phyloP scores from a whole-genome alignment of 2,888 invertebrate species.

The Nephrocerus scutellatus region DNA sequence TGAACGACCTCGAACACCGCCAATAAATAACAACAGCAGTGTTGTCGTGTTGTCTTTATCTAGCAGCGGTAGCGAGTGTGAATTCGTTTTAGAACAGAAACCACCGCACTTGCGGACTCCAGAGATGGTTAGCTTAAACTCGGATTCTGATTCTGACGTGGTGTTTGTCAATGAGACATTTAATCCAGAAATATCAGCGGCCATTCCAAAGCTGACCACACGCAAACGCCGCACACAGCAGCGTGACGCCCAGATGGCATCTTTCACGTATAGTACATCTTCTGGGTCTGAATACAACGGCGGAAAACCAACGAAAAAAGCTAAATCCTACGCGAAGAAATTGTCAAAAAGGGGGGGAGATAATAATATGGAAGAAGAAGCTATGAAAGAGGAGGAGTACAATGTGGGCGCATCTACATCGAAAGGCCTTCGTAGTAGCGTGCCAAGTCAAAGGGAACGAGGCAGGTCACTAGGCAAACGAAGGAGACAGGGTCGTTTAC shows the following conservation, averaged over 20 bases:
- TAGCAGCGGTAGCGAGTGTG: constrained; percentile 42
- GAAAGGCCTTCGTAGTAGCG: constrained; percentile 31
- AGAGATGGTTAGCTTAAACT: constrained; percentile 43
- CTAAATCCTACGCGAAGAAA: constrained; percentile 9
- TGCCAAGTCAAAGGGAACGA: no score
- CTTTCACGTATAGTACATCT: constrained; percentile 1
- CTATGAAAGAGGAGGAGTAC: constrained; percentile 28
- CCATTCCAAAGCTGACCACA: constrained; percentile 5
- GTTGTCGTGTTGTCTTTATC: constrained; percentile 38
- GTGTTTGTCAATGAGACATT: constrained; percentile 40
- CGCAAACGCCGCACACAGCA: constrained; percentile 11
- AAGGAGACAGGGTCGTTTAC: no score
- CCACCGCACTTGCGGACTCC: constrained; percentile 48
- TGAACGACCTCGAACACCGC: constrained; percentile 28
- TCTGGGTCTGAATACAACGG: constrained; percentile 7
- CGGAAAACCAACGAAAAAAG: background rate
- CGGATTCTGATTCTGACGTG: constrained; percentile 45
- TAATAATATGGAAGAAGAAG: constrained; percentile 4
- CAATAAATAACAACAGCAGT: no score
- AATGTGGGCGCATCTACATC: constrained; percentile 41
- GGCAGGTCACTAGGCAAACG: no score
- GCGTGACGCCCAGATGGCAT: constrained; percentile 2
- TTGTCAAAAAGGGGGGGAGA: constrained; percentile 1
- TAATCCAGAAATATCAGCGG: constrained; percentile 11
- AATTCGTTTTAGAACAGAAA: constrained; percentile 45